Base-by-base conservation (phyloP, 1,140 invertebrate genomes). In the Bombus superbus region DNA sequence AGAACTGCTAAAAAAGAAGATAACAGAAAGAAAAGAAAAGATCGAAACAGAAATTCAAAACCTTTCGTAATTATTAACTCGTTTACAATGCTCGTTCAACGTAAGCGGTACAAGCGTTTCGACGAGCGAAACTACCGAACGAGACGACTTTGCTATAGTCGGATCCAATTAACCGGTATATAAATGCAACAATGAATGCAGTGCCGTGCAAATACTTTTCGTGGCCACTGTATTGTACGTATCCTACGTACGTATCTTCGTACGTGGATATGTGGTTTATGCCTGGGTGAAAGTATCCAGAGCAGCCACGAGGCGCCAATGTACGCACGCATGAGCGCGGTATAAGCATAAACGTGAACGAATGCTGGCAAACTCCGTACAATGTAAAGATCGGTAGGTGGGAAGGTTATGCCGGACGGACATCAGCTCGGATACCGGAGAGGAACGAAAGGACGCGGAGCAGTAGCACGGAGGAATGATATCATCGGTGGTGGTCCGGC, bases 331-430 rank as follows among this genome's bases (percentile, higher is more conserved):
- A 85, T 89, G 79, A 85, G 62, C 81, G 82, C 73, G 28, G 68
- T 44, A 62, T 47, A 75, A 47, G 62, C 76, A 89, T 89, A 90
- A 87, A 90, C 79, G 75, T 47, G 64, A 76, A 69, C 64, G 87
- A 84, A 84, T 78, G 75, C 57, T 68, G 66, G 71, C 78, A 57
- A 82, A 84, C 71, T 53, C 47, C 47, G 47, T 81, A 83, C 86
- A 86, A 86, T 88, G 90, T 88, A 85, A 85, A 84, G 87, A 91
- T 91, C 87, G 68, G 87, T 90, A 86, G 89, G 79, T 86, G 83
- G 81, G 57, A 75, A 80, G 78, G 40, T 66, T 85, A 81, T 66
- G 76, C 66, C 62, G 80, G 76, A 74, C 80, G 47, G 38, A 69
- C 47, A 75, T 68, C 76, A 77, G 47, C 38, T n/a, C n/a, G 80